Evolutionary conservation across 2,113 vertebrate species (phyloP).

Genomic region (Nyctibius bracteatus): DNA sequence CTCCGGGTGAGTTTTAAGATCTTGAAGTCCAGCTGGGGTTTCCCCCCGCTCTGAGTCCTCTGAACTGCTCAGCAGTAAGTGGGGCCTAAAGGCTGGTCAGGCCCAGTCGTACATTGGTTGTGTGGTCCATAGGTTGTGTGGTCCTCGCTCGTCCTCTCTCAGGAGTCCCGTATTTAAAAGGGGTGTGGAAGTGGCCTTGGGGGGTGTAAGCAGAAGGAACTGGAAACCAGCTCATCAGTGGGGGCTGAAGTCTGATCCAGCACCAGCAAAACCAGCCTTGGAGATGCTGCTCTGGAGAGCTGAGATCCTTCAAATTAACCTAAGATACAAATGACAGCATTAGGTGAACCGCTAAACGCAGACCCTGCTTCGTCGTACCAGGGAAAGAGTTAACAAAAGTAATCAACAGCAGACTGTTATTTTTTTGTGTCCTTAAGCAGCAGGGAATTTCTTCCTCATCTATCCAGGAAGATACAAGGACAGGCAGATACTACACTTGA

Average conservation of each 20-base stretch:
- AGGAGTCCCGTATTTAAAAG: neutral
- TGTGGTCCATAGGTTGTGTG: too few relatives aligned
- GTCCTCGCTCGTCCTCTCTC: neutral
- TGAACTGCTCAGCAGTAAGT: neutral
- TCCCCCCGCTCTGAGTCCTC: neutral
- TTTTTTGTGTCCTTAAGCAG: constrained; percentile 58
- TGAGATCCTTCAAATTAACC: neutral
- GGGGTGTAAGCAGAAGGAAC: neutral
- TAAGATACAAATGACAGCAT: neutral
- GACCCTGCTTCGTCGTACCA: neutral
- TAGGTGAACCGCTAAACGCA: neutral
- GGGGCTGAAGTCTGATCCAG: neutral
- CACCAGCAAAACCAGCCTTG: neutral
- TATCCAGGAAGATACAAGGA: constrained; percentile 54
- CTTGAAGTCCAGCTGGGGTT: neutral
- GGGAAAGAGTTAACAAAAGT: constrained; percentile 41
- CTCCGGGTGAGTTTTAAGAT: neutral
- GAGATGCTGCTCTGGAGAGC: neutral
- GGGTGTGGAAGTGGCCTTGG: neutral
- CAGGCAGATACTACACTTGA: constrained; percentile 49
- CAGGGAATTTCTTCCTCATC: constrained; percentile 62
- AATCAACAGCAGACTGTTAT: constrained; percentile 55
- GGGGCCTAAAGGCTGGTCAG: neutral
- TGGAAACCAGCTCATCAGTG: neutral
- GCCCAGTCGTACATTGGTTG: neutral